A percentile compares a stretch with the other conserved stretches of the same genome.
phyloP scores from a whole-genome alignment of 1,140 invertebrate genomes.

The honey bee (Apis mellifera) region Amel_HAv3.1 CM009940.2:9681001-9681500 shows the following conservation, averaged over 20 bases:
- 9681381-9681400: slow-evolving; percentile 73
- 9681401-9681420: slow-evolving; percentile 69
- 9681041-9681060: slow-evolving; percentile 59
- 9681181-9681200: background rate
- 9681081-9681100: slow-evolving; percentile 16
- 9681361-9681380: slow-evolving; percentile 72
- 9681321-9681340: slow-evolving; percentile 74
- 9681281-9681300: slow-evolving; percentile 55
- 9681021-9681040: slow-evolving; percentile 62
- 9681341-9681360: slow-evolving; percentile 76
- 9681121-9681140: background rate
- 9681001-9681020: slow-evolving; percentile 48
- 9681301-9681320: slow-evolving; percentile 70
- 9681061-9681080: slow-evolving; percentile 61
- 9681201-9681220: too few species aligned
- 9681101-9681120: background rate
- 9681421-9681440: slow-evolving; percentile 66
- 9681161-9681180: slow-evolving; percentile 21
- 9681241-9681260: background rate
- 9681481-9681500: slow-evolving; percentile 77
- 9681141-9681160: background rate
- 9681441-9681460: slow-evolving; percentile 54
- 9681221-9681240: too few species aligned
- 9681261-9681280: slow-evolving; percentile 13
- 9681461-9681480: slow-evolving; percentile 71